Base-by-base conservation (phyloP, 2,888 invertebrate genomes). In the Orthosia cruda region DNA sequence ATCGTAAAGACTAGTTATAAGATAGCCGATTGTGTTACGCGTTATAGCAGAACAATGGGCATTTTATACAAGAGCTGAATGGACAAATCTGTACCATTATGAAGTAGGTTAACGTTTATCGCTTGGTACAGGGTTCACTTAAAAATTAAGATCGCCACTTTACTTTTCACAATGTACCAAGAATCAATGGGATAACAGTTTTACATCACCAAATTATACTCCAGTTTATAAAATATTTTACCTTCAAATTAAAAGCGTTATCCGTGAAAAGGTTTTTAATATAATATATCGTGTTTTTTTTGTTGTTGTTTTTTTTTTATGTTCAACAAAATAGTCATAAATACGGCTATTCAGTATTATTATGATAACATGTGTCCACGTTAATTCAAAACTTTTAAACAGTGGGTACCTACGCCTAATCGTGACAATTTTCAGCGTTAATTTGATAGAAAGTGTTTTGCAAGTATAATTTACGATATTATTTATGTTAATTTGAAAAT, bases 361-460 rank as follows among this genome's bases (percentile, higher is more conserved):
- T 52, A 73, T 50, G 26, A 32, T 58, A 63, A 71, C 65, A 70
- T 55, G n/a, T 67, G 12, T 45, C 9, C 18, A 64, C 23, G 23
- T 26, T 55, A 54, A 47, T 61, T 68, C n/a, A 50, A 73, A 76
- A 67, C 49, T 49, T 83, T 74, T 63, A 55, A 71, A 40, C 55
- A 68, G 26, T 55, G n/a, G n/a, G n/a, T n/a, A n/a, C n/a, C n/a
- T n/a, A 26, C 52, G 61, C n/a, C 40, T 67, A 49, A 55, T 74
- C 50, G 58, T 62, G 73, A 68, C 64, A 64, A n/a, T 73, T 79
- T 69, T 75, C 18, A 13, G 20, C 67, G 55, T 55, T 55, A 57
- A 80, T 72, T 72, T 79, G 63, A 74, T 67, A 55, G 26, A 63
- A 76, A 57, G n/a, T 62, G 15, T 84, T 80, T 80, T 64, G 76